A percentile compares a stretch with the other conserved stretches of the same genome.
Conservation (phyloP, 2,888 invertebrate genomes). For the Prenolepis imparis region DNA sequence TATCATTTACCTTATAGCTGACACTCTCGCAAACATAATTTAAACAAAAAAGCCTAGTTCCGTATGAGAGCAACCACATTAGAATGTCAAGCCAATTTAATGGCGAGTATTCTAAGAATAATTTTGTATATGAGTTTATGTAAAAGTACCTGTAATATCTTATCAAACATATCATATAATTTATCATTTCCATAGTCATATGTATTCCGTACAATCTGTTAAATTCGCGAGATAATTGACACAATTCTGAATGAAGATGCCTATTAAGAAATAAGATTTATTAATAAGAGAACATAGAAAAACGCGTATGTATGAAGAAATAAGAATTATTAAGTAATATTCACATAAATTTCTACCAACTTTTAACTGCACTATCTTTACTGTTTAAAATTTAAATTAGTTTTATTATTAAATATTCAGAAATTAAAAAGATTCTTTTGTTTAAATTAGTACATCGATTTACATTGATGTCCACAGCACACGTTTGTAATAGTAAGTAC, state of each 20-base stretch:
- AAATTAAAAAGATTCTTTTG: no score
- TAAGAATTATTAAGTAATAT: no score
- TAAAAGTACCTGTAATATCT: neutral
- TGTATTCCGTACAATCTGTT: neutral
- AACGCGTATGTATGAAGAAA: no score
- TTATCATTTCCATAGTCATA: neutral
- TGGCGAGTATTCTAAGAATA: neutral
- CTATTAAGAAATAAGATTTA: neutral
- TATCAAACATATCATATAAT: neutral
- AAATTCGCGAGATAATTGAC: slow-evolving; percentile 3
- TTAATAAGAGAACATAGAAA: neutral
- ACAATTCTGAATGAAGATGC: slow-evolving; percentile 15
- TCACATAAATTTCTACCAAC: no score
- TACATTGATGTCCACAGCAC: slow-evolving; percentile 27
- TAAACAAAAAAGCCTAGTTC: neutral
- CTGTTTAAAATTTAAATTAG: neutral
- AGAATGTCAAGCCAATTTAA: neutral
- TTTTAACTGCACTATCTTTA: no score
- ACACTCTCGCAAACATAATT: slow-evolving; percentile 13
- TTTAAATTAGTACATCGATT: neutral
- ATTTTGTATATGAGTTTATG: neutral
- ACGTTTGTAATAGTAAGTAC: neutral
- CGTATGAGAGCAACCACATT: neutral
- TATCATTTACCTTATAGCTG: slow-evolving; percentile 7
- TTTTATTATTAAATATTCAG: no score